Conservation (phyloP, 2,888 invertebrate species). For the Plagodis pulveraria region DNA sequence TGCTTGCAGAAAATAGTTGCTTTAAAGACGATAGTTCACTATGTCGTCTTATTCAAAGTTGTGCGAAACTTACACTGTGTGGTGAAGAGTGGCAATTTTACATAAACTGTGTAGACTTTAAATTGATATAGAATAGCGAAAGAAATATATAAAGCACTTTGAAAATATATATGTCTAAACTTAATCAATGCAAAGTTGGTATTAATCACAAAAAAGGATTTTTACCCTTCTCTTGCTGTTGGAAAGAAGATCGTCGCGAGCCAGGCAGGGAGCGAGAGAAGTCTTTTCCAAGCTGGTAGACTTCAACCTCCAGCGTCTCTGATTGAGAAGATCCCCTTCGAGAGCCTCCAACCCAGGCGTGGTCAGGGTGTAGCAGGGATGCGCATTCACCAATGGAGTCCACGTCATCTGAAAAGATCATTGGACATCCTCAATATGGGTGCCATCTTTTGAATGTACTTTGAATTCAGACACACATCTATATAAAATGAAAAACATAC, state of each 20-base stretch:
- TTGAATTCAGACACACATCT: conserved; percentile 16
- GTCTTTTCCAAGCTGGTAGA: conserved; percentile 93
- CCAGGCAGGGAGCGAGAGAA: conserved; percentile 94
- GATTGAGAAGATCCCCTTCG: conserved; percentile 95
- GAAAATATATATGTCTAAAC: not conserved
- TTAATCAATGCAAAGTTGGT: no score
- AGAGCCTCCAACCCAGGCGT: conserved; percentile 91
- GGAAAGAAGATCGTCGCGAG: conserved; percentile 93
- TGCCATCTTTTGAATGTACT: not conserved
- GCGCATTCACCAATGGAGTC: conserved; percentile 91
- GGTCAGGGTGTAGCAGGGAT: conserved; percentile 93
- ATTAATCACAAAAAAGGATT: no score
- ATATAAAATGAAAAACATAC: conserved; percentile 20
- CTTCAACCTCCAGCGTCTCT: conserved; percentile 93
- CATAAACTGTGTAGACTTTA: no score
- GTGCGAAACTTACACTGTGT: no score
- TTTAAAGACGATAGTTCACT: no score
- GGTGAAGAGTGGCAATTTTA: no score
- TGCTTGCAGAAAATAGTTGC: no score
- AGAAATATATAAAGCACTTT: not conserved
- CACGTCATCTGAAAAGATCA: conserved; percentile 84
- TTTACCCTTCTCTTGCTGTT: conserved; percentile 87
- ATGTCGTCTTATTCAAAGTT: no score
- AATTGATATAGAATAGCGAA: no score
- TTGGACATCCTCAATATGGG: conserved; percentile 1